Percentiles rank a stretch among this genome's conserved stretches.
Evolutionary conservation across 2,888 invertebrate species (phyloP).

Genomic region (Meganola albula): DNA sequence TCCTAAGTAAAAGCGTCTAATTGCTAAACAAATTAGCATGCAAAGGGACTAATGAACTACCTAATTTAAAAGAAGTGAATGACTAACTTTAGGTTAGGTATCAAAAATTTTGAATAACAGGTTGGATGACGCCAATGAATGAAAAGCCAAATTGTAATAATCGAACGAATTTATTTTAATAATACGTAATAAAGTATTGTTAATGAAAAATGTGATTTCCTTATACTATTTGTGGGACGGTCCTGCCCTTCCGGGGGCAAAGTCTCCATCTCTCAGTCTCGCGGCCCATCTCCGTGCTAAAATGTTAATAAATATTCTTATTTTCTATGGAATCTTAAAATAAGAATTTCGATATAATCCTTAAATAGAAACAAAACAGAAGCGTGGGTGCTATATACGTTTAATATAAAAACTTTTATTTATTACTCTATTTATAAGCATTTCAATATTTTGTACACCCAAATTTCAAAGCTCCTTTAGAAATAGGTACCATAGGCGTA

Average conservation of each 20-base stretch:
- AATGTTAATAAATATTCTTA: constrained; percentile 55
- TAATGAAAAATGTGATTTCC: constrained; percentile 45
- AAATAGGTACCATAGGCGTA: too few species aligned
- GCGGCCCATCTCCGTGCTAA: constrained; percentile 64
- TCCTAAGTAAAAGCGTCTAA: constrained; percentile 16
- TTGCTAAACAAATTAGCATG: constrained; percentile 55
- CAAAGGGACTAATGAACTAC: constrained; percentile 52
- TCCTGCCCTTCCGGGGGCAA: constrained; percentile 63
- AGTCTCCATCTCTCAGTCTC: constrained; percentile 72
- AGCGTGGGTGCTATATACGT: constrained; percentile 37
- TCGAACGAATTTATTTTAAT: constrained; percentile 61
- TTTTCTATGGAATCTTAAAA: constrained; percentile 27
- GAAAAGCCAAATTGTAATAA: constrained; percentile 64
- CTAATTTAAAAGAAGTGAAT: constrained; percentile 69
- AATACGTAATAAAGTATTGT: constrained; percentile 52
- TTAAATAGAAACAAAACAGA: constrained; percentile 16
- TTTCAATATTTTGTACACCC: too few species aligned
- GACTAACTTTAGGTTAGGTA: constrained; percentile 50
- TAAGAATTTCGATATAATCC: constrained; percentile 15
- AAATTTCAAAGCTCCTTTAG: too few species aligned
- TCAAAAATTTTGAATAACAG: constrained; percentile 41
- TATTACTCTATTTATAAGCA: too few species aligned
- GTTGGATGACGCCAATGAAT: constrained; percentile 61
- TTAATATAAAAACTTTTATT: too few species aligned
- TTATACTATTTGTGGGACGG: constrained; percentile 74